Base-by-base conservation (phyloP, 2,113 vertebrate genomes). In the Leucoraja erinaceus region DNA sequence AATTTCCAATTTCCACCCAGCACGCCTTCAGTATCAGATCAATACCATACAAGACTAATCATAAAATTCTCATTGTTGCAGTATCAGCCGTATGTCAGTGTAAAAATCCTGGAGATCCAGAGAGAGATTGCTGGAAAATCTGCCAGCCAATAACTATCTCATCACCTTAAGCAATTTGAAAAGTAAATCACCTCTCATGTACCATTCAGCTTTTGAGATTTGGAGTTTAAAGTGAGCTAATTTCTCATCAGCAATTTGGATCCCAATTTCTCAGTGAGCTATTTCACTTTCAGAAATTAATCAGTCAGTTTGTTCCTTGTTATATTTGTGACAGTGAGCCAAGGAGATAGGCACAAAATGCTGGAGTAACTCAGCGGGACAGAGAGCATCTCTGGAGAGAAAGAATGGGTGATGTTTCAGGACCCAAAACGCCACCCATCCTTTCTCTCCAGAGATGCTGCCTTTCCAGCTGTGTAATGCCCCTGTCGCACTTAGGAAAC, bases 241-340 rank as follows among this genome's bases (percentile, higher is more conserved):
- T 88, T 33, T 88, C 83, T 66, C 31, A n/a, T 28, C 28, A 14
- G 12, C 11, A 88, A 63, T 88, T 88, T 88, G 59, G 28, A 88
- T 63, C 5, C 20, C 63, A 88, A 14, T 63, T 88, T 66, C 83
- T 28, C 11, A 31, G 59, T 88, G 83, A 33, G n/a, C 25, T 63
- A 28, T 66, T 88, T 63, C 59, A 88, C 83, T 63, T 63, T 88
- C 83, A 63, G 59, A 88, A 88, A 88, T 56, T 63, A 88, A 88
- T 31, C 3, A 59, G 47, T 2, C 20, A 83, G 47, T 12, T 5
- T 5, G 28, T 66, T 88, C 83, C n/a, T 66, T 88, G 63, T 63
- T 63, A 63, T 31, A 14, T 88, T 88, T 88, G 59, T 47, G 2
- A 88, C 33, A 20, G 20, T 47, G 14, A 79, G 38, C 7, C 38